Base-by-base conservation (phyloP, 1,140 invertebrate genomes). In the Magallana ariakensis region DNA sequence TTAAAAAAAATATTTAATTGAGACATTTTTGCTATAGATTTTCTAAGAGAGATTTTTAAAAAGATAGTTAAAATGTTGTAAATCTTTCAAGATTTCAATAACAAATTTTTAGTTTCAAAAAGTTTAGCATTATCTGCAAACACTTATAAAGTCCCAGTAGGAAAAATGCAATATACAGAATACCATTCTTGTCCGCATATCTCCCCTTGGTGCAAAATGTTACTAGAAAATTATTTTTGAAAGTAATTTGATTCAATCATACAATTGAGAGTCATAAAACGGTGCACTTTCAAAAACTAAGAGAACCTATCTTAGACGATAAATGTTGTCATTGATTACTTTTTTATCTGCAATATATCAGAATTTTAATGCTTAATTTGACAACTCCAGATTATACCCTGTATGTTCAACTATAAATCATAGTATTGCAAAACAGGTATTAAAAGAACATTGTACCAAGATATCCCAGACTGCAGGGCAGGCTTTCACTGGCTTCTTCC, bases 311-410 rank as follows among this genome's bases (percentile, higher is more conserved):
- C 66, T 75, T 22, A 26, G 4, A 75, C 9, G 22, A 75, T 11
- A 9, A 33, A 19, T 11, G 33, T 75, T 75, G 66, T 75, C 66
- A 10, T 75, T 75, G 66, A 75, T 75, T 19, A 33, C 66, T 75
- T 75, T 75, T 75, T 75, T 75, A 75, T 75, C 26, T 75, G 22
- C 66, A 26, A 75, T 75, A 75, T 75, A 75, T 75, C 66, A 75
- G 22, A 75, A 26, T 26, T 75, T 75, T 75, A 75, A 75, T 33
- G 8, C 66, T 75, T 75, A 75, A 75, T 75, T 75, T 75, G 66
- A 75, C 66, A 75, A 26, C 33, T 75, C 33, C 26, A 75, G 66
- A 75, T 75, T 75, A 75, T 75, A 75, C 66, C 62, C 66, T 26
- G 33, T 75, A 75, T 75, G 66, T 75, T 13, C 19, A 2, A 11